Base-by-base conservation (phyloP, 1,140 invertebrate genomes). In the Drosophila ohnishii region DNA sequence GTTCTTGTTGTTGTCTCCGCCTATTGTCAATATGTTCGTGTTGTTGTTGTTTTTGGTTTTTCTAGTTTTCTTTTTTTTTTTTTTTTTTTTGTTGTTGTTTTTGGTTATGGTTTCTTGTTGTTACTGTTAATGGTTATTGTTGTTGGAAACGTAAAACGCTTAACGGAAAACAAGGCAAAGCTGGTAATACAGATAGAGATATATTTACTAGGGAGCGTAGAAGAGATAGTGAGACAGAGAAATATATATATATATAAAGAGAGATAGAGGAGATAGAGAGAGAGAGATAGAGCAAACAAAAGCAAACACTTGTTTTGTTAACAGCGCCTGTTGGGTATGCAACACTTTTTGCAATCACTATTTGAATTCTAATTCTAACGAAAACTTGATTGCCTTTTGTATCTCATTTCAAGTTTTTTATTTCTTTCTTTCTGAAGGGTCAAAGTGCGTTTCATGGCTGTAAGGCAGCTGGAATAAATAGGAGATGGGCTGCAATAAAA, bases 11-110 rank as follows among this genome's bases (percentile, higher is more conserved):
- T 10, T 48, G 25, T 42, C 40, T 62, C 39, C 44, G 42, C 50
- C 67, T 71, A 71, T 71, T 71, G 51, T 70, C 67, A 70, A 57
- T 58, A 70, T 71, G 67, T 70, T 71, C 66, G 67, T 71, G 51
- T 71, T 71, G 44, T 71, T 71, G 10, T 53, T 70, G 47, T 53
- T 71, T 69, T 10, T 57, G 34, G 10, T 56, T 56, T 35, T 42
- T 39, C 11, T 64, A 39, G 59, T 59, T 62, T 34, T 28, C 5
- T n/a, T 8, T 10, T 42, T 51, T 42, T n/a, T 19, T 35, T 60
- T 60, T 19, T 32, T 19, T 19, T 19, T 19, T 35, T 60, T 60
- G 13, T 32, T 19, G 0, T 19, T n/a, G 35, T 22, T 53, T 48
- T 22, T 35, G 32, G 32, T 58, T 58, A 19, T 44, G 22, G 55